These are phyloP conservation scores for Bombus waltoni DNA, from an alignment of 1,140 invertebrate genomes.

Conservation along the genomic window DNA sequence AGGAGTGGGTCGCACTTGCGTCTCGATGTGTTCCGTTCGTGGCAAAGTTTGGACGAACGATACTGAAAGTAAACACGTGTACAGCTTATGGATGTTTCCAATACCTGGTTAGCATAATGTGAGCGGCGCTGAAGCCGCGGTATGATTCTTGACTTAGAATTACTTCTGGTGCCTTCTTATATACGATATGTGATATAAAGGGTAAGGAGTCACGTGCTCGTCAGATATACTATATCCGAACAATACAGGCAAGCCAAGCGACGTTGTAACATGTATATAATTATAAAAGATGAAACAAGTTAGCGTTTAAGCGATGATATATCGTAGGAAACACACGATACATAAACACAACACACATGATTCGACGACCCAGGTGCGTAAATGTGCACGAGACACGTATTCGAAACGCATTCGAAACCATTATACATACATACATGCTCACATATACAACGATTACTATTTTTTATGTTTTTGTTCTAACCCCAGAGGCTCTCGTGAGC, in stretches of 20 bases:
- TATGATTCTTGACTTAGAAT: conserved; percentile 49
- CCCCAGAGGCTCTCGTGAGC: conserved; percentile 69
- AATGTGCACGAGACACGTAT: background rate
- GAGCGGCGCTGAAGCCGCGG: background rate
- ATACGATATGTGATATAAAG: conserved; percentile 73
- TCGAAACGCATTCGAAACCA: conserved; percentile 14
- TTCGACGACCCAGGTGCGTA: background rate
- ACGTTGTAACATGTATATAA: conserved; percentile 61
- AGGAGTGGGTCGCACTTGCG: background rate
- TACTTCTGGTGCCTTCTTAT: conserved; percentile 72
- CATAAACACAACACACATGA: conserved; percentile 19
- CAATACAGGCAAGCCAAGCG: conserved; percentile 45
- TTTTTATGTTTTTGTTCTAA: conserved; percentile 76
- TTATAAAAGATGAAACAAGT: conserved; percentile 35
- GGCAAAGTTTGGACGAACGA: background rate
- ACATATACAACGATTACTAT: conserved; percentile 63
- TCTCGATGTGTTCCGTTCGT: background rate
- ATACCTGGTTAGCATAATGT: conserved; percentile 40
- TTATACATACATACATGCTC: conserved; percentile 41
- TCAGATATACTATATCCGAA: conserved; percentile 26
- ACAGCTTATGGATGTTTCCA: conserved; percentile 27
- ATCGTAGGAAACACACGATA: conserved; percentile 39
- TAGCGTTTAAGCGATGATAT: conserved; percentile 55
- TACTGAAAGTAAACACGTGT: conserved; percentile 16
- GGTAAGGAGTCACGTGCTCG: conserved; percentile 62